These are phyloP conservation scores for Hyaena hyaena DNA, from an alignment of 2,113 vertebrate species.

Conservation along the genomic window DNA sequence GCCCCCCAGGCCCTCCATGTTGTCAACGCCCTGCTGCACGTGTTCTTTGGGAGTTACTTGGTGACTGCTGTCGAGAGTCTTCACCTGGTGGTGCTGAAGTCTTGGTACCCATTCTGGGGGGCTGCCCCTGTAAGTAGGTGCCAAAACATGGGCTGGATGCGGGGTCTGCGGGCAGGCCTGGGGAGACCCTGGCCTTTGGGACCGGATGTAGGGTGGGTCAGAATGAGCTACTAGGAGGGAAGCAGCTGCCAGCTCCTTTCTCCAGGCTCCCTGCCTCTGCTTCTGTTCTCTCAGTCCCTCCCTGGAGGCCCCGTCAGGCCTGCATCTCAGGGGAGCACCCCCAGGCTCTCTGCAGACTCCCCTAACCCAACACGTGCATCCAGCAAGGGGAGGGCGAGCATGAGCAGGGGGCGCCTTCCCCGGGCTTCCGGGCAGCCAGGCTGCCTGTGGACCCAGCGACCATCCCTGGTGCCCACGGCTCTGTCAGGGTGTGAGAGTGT, in stretches of 20 bases:
- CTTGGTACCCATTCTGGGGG: slow-evolving; percentile 67
- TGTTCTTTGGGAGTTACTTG: slow-evolving; percentile 11
- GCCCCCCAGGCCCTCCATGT: slow-evolving; percentile 41
- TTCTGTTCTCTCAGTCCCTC: neutral
- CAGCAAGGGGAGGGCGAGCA: too few species aligned
- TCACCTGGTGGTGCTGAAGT: slow-evolving; percentile 64
- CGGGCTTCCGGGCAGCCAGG: neutral
- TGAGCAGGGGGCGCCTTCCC: neutral
- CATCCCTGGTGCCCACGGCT: too few species aligned
- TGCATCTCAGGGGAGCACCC: neutral
- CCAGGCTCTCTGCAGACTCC: too few species aligned
- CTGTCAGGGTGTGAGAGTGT: rapidly evolving
- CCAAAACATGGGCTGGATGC: rapidly evolving
- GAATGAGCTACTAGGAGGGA: rapidly evolving
- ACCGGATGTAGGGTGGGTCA: rapidly evolving
- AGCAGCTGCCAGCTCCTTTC: too few species aligned
- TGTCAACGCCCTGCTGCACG: neutral
- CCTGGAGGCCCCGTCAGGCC: neutral
- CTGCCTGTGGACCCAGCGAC: neutral
- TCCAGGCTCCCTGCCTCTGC: neutral
- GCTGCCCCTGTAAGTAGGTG: slow-evolving; percentile 59
- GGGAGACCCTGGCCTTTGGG: neutral
- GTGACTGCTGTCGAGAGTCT: neutral
- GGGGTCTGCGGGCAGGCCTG: neutral
- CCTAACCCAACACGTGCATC: neutral